Percentiles rank a stretch among this genome's conserved stretches.
These are phyloP conservation scores for Rhinella marina DNA, from an alignment of 2,797 vertebrate species.

Conservation along the genomic window DNA sequence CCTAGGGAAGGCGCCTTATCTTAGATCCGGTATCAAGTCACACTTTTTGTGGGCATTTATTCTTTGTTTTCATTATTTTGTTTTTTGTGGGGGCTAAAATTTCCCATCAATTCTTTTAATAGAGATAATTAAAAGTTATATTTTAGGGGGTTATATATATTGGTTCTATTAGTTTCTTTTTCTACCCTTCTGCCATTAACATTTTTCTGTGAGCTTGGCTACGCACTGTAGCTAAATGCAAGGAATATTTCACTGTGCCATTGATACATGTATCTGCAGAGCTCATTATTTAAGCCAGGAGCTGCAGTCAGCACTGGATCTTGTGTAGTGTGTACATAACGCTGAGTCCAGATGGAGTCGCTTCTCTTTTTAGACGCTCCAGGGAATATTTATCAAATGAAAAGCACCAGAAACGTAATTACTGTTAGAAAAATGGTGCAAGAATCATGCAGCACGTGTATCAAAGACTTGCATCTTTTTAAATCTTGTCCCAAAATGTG, in stretches of 20 bases:
- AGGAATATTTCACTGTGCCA: background rate
- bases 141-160: too few species aligned
- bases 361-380: background rate
- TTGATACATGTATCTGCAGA: slow-evolving; percentile 19
- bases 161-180: too few species aligned
- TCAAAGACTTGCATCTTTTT: background rate
- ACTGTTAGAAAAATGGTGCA: background rate
- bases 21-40: too few species aligned
- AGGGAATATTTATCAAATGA: background rate
- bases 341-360: background rate
- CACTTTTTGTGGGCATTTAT: too few species aligned
- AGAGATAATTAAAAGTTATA: too few species aligned
- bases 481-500: background rate
- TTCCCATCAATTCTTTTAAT: too few species aligned
- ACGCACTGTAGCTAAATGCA: background rate
- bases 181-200: too few species aligned
- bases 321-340: background rate
- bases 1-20: too few species aligned
- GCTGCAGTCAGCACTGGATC: slow-evolving; percentile 8
- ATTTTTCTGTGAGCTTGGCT: too few species aligned
- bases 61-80: too few species aligned
- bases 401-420: background rate
- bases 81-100: too few species aligned
- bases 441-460: background rate
- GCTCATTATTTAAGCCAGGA: background rate